Evolutionary conservation across 2,888 invertebrate species (phyloP).

Genomic region (Drosophila subsilvestris): DNA sequence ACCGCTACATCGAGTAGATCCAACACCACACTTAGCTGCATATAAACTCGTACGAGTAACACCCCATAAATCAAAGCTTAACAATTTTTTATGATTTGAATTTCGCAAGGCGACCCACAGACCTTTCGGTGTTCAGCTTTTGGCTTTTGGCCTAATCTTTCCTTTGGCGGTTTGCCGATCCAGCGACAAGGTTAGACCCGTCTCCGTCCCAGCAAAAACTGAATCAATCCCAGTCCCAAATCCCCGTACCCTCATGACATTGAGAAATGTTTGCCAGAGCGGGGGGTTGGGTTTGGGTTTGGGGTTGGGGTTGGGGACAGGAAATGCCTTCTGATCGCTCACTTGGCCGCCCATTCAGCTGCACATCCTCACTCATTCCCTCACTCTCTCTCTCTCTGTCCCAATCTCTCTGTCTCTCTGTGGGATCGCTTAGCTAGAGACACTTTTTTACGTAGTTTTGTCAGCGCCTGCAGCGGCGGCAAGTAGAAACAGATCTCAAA

Average conservation of each 20-base stretch:
- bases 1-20: too few relatives aligned
- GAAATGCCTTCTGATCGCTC: conserved; percentile 46
- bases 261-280: conserved; percentile 10
- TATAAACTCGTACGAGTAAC: too few relatives aligned
- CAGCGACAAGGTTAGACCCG: conserved; percentile 66
- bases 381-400: conserved; percentile 9
- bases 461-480: conserved; percentile 54
- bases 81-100: conserved; percentile 27
- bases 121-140: neutral
- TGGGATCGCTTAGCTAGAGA: neutral
- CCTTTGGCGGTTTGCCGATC: conserved; percentile 51
- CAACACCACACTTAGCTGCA: too few relatives aligned
- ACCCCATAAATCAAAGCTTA: conserved; percentile 43
- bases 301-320: conserved; percentile 31
- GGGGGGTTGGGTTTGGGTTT: neutral
- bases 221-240: neutral
- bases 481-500: conserved; percentile 45
- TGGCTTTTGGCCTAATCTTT: conserved; percentile 50
- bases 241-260: conserved; percentile 15
- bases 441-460: conserved; percentile 38
- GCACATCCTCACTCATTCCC: conserved; percentile 53
- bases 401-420: neutral
- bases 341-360: conserved; percentile 49
- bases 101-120: neutral
- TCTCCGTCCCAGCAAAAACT: neutral